Percentiles rank a stretch among this genome's conserved stretches.
phyloP scores from a whole-genome alignment of 1,140 invertebrate genomes.

The Macrobrachium nipponense region DNA sequence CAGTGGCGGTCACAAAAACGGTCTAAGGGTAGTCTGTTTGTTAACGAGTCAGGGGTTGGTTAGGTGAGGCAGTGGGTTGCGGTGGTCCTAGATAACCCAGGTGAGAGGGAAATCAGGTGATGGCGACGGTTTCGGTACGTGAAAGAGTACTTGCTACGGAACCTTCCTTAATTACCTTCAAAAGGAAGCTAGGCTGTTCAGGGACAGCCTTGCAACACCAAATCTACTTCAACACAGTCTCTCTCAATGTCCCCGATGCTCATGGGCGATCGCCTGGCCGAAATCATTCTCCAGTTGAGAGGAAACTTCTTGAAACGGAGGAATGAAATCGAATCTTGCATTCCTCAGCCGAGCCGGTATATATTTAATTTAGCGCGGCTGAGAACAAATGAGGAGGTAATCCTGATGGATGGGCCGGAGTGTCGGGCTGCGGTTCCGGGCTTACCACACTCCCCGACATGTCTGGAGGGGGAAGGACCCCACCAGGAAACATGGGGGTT shows the following conservation, averaged over 20 bases:
- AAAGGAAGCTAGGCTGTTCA: no score
- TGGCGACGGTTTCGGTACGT: not conserved
- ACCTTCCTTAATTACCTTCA: no score
- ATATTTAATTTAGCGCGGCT: conserved; percentile 39
- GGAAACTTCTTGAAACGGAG: not conserved
- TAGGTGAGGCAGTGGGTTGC: conserved; percentile 22
- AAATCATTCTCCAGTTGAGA: not conserved
- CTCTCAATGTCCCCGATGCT: no score
- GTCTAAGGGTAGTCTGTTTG: conserved; percentile 42
- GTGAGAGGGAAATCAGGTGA: conserved; percentile 18
- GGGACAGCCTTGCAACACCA: no score
- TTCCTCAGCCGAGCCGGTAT: conserved; percentile 5
- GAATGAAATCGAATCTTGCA: no score
- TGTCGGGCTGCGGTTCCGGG: conserved; percentile 32
- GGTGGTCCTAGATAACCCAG: conserved; percentile 25
- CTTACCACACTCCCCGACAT: not conserved
- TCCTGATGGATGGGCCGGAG: conserved; percentile 30
- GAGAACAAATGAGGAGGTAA: conserved; percentile 41
- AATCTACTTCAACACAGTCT: no score
- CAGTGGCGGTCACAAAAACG: conserved; percentile 37
- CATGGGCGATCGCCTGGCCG: not conserved
- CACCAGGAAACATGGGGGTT: not conserved
- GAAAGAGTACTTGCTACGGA: no score
- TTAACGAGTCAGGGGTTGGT: conserved; percentile 40
- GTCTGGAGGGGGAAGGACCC: not conserved